These are phyloP conservation scores for Spermophilus dauricus DNA, from an alignment of 2,113 vertebrate genomes.

Conservation along the genomic window DNA sequence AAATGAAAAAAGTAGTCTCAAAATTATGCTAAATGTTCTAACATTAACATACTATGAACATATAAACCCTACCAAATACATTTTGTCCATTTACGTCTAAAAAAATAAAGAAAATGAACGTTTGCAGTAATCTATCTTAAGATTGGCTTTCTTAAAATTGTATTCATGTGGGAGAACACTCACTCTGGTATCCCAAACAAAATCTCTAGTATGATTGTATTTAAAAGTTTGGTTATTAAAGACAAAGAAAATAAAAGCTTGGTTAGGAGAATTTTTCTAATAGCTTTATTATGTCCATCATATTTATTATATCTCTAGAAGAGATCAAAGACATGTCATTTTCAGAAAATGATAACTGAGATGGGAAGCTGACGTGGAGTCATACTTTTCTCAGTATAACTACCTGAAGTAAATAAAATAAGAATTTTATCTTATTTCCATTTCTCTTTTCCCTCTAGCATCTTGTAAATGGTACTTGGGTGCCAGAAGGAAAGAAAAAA, in stretches of 20 bases:
- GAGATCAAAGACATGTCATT: not conserved
- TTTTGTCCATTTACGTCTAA: not conserved
- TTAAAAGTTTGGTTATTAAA: not conserved
- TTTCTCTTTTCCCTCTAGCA: not conserved
- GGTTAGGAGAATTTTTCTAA: not conserved
- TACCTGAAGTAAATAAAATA: not conserved
- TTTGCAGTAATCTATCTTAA: not conserved
- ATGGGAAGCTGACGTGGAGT: not conserved
- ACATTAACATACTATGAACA: slow-evolving; percentile 11
- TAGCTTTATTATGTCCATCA: not conserved
- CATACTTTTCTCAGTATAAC: not conserved
- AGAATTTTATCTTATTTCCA: not conserved
- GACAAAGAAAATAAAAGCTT: slow-evolving; percentile 45
- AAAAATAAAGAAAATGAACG: not conserved
- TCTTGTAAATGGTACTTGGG: not conserved
- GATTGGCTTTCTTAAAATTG: not conserved
- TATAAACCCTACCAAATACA: not conserved
- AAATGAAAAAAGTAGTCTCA: not conserved
- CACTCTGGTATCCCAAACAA: not conserved
- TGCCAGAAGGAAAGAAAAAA: not conserved
- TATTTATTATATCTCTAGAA: not conserved
- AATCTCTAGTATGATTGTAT: not conserved
- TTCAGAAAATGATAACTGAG: not conserved
- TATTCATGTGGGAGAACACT: not conserved
- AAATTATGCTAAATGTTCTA: slow-evolving; percentile 2